Base-by-base conservation (phyloP, 1,140 invertebrate genomes). In the Aleiodes sp. region DNA sequence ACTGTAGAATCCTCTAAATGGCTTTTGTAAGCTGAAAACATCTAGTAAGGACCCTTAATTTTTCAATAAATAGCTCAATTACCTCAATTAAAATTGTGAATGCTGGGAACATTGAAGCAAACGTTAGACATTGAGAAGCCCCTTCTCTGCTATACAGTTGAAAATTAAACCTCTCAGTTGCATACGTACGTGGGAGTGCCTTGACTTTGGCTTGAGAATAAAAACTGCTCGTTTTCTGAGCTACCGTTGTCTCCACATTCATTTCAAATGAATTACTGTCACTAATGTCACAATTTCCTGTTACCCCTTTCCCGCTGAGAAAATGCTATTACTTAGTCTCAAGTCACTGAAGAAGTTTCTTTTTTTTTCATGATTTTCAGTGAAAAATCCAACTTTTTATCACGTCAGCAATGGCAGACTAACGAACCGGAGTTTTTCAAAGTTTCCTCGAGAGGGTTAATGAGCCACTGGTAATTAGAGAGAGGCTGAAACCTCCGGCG, bases 11-110 rank as follows among this genome's bases (percentile, higher is more conserved):
- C 46, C 46, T 21, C 19, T 52, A 10, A 21, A 52, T 52, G 33
- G 29, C 52, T 67, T 72, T 72, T 70, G 71, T 72, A 72, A 56
- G 65, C 63, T 52, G 52, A 63, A 63, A 69, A 56, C 52, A 56
- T 31, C 26, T n/a, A 68, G 57, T 12, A 24, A 69, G 41, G 61
- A 33, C 63, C 66, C 63, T 70, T 62, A 72, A 69, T 56, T 67
- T 70, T 39, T 65, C 72, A 76, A 80, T 80, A 80, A 79, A 77
- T 75, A 79, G 72, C 76, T 79, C 79, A 78, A 80, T 80, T 80
- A 77, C 68, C 74, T 79, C 78, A 77, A 80, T 81, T 77, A 78
- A 81, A 75, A 78, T 75, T 70, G 70, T 39, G 43, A 69, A 69
- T 69, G 39, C 24, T 56, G 60, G 61, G 43, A 41, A 41, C 19